These are phyloP conservation scores for Neosilurus hyrtlii DNA, from an alignment of 2,797 vertebrate species.

Conservation along the genomic window DNA sequence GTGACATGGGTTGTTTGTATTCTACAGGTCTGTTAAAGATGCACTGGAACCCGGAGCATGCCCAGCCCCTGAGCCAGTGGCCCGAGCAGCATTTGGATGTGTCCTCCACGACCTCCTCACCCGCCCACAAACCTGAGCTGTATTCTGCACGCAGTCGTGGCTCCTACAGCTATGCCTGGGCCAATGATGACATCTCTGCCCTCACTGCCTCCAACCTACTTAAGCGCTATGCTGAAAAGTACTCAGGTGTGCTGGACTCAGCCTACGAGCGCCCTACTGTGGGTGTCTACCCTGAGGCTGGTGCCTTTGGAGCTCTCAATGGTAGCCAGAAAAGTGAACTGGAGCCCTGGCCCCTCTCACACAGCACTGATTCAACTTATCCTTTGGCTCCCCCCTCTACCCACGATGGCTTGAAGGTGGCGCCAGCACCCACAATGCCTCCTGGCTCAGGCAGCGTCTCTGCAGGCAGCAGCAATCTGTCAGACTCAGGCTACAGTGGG, in stretches of 20 bases:
- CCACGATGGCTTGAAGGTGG: constrained; percentile 83
- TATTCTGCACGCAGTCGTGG: constrained; percentile 79
- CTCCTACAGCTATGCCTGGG: constrained; percentile 93
- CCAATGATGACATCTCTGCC: constrained; percentile 95
- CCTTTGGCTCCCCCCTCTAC: constrained; percentile 78
- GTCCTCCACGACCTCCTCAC: constrained; percentile 94
- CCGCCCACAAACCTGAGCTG: constrained; percentile 90
- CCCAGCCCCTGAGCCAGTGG: constrained; percentile 98
- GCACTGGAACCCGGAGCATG: constrained; percentile 99
- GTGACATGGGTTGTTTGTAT: constrained; percentile 21
- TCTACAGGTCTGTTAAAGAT: constrained; percentile 91
- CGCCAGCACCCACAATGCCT: constrained; percentile 67
- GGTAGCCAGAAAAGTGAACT: constrained; percentile 81
- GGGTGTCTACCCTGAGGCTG: constrained; percentile 78
- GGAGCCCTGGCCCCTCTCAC: constrained; percentile 85
- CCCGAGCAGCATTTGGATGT: constrained; percentile 98
- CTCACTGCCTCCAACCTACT: constrained; percentile 96
- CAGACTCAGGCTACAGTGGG: constrained; percentile 77
- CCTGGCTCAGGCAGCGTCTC: constrained; percentile 79
- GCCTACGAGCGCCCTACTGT: constrained; percentile 86
- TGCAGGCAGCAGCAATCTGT: constrained; percentile 78
- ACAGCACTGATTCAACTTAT: constrained; percentile 80
- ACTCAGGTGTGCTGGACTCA: constrained; percentile 86
- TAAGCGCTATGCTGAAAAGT: constrained; percentile 97
- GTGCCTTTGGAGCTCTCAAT: constrained; percentile 76